Conservation (phyloP, 2,797 vertebrate genomes). For the Sus cebifrons region DNA sequence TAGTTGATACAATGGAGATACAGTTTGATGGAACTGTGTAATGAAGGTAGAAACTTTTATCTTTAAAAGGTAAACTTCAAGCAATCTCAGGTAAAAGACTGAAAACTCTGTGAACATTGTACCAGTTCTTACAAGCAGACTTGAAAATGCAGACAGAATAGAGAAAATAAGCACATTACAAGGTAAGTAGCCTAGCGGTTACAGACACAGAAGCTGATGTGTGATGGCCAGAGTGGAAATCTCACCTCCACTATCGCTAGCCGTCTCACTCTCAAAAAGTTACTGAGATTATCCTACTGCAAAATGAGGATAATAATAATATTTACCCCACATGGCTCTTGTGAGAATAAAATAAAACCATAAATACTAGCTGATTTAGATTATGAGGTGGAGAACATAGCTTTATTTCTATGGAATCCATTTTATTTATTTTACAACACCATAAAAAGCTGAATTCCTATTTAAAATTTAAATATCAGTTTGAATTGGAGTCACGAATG, state of each 20-base stretch:
- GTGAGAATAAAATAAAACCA: conserved; percentile 21
- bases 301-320: background rate
- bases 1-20: background rate
- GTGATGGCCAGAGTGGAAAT: background rate
- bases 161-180: background rate
- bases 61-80: conserved; percentile 28
- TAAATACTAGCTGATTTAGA: background rate
- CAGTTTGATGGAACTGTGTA: background rate
- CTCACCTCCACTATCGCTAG: background rate
- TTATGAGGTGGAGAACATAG: background rate
- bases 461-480: conserved; percentile 59
- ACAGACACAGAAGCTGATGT: background rate
- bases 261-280: background rate
- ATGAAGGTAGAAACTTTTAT: conserved; percentile 1
- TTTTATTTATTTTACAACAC: background rate
- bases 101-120: background rate
- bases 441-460: conserved; percentile 30
- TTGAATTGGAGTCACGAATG: background rate
- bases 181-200: background rate
- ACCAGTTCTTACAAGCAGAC: background rate
- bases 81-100: conserved; percentile 7
- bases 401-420: conserved; percentile 17
- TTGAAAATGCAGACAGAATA: background rate
- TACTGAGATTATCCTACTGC: background rate
- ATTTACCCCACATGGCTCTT: background rate